Conservation (phyloP, 2,113 vertebrate species). For the Arenaria interpres region DNA sequence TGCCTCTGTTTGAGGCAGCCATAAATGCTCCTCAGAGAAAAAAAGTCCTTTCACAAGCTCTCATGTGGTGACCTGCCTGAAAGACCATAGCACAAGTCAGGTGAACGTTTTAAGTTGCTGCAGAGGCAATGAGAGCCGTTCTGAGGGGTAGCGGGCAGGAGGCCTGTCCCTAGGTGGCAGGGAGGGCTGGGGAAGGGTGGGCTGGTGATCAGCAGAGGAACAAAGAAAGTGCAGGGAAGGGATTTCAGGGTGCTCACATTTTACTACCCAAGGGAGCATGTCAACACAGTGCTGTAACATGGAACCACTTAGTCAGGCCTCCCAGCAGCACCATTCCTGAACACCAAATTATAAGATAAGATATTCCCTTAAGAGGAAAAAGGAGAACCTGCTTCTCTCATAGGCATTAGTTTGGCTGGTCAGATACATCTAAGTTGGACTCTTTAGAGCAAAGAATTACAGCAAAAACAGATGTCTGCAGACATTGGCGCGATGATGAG, state of each 20-base stretch:
- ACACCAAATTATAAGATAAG: not conserved
- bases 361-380: not conserved
- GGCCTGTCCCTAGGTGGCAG: not conserved
- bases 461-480: not conserved
- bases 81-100: not conserved
- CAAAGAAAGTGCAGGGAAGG: not conserved
- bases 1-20: not conserved
- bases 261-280: not conserved
- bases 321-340: not conserved
- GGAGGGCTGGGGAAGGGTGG: not conserved
- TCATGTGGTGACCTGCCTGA: not conserved
- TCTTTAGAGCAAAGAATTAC: not conserved
- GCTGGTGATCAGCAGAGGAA: not conserved
- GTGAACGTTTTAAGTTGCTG: not conserved
- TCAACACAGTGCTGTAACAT: not conserved
- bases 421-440: not conserved
- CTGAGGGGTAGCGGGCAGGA: not conserved
- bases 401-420: not conserved
- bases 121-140: not conserved
- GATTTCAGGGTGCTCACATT: not conserved
- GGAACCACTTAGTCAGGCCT: not conserved
- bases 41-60: not conserved
- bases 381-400: not conserved
- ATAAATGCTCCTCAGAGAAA: not conserved
- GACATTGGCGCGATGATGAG: not conserved